Base-by-base conservation (phyloP, 2,888 invertebrate genomes). In the Lobophora halterata region DNA sequence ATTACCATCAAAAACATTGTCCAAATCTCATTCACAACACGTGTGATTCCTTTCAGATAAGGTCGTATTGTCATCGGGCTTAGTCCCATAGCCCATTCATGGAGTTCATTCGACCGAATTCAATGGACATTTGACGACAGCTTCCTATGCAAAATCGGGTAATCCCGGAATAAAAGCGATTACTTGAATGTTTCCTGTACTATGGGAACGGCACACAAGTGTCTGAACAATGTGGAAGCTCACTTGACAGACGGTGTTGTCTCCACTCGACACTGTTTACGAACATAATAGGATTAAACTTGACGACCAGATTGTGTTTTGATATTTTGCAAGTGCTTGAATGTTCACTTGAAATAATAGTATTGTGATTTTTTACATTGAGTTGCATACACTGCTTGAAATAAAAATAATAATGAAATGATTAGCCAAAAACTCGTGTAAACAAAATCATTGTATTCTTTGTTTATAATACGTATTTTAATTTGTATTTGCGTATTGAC, bases 141-240 rank as follows among this genome's bases (percentile, higher is more conserved):
- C 69, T 85, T 82, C 86, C 87, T 86, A 87, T 82, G 85, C 85
- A 81, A 83, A 83, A 83, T 71, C 65, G 58, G 66, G 64, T 85
- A 83, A 87, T 87, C 83, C 83, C 73, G 75, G 82, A 78, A 85
- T 80, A 86, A 86, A 83, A 75, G 77, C 60, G 62, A 61, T 58
- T 66, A 71, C 66, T 65, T 65, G 64, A 71, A 79, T 78, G 76
- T 74, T 85, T 86, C 85, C 85, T 81, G 67, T 68, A 49, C 53
- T 36, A 49, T 55, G 50, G 46, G 52, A 33, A 51, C n/a, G n/a
- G n/a, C n/a, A 55, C 58, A 61, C 62, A 57, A 61, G 60, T 53
- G 32, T 26, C n/a, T 31, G 50, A 52, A 74, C 71, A 77, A 75
- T 72, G 58, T 54, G 64, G 68, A 73, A 76, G 81, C 77, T 83